Base-by-base conservation (phyloP, 2,888 invertebrate genomes). In the Thymelicus sylvestris region DNA sequence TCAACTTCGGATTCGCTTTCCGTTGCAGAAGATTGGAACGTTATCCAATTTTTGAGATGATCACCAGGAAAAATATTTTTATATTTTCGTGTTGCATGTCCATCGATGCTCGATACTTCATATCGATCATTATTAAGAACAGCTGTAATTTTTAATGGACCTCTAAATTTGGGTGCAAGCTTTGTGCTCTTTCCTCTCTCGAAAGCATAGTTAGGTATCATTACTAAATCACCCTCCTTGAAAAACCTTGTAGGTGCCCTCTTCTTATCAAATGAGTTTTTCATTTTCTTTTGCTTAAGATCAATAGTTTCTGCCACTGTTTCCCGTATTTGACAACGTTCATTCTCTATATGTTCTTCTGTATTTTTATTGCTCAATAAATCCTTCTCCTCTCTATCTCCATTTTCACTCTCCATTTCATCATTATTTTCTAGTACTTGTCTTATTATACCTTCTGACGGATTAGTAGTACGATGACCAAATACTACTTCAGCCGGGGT, bases 171-270 rank as follows among this genome's bases (percentile, higher is more conserved):
- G n/a, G n/a, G n/a, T n/a, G n/a, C n/a, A n/a, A n/a, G n/a, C n/a
- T n/a, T n/a, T n/a, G n/a, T n/a, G n/a, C n/a, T n/a, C 69, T 75
- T 5, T 69, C 69, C 76, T 39, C 69, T 68, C 63, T 69, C 52
- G 8, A 68, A 66, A 66, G 61, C 44, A 61, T 69, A 10, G 15
- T 74, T 76, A 2, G 72, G 72, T 8, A 76, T 71, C 73, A 74
- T 76, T 1, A 76, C 74, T 4, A 76, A 61, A 65, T 76, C 75
- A 3, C 65, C 73, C 55, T 64, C 47, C 19, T 66, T 63, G 48
- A 67, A 74, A 8, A 59, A 7, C 15, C 57, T 63, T 19, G 72
- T 67, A 5, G 67, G 67, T 41, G 65, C 70, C 66, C 63, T 59
- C 24, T 60, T 72, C 39, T 48, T 73, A 66, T 66, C 71, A 68